Conservation (phyloP, 2,888 invertebrate genomes). For the Eupsilia transversa region DNA sequence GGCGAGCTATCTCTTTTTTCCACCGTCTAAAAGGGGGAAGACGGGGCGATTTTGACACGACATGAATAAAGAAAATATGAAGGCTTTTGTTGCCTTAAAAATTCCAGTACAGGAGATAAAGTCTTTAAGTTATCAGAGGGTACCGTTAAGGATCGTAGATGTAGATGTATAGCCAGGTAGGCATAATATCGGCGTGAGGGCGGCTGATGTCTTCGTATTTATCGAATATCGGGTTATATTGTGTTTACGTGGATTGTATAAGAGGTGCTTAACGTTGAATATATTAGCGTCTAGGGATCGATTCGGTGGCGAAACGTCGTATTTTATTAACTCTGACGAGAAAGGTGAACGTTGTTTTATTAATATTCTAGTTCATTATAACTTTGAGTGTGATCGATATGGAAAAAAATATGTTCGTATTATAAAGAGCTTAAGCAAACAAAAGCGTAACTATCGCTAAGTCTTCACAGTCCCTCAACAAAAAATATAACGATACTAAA, state of each 20-base stretch:
- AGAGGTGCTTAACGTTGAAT: constrained; percentile 85
- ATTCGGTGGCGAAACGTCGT: constrained; percentile 70
- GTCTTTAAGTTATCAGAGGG: constrained; percentile 90
- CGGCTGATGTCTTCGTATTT: constrained; percentile 77
- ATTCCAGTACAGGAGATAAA: constrained; percentile 90
- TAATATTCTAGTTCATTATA: constrained; percentile 55
- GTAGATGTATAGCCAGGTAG: constrained; percentile 61
- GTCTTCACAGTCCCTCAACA: constrained; percentile 80
- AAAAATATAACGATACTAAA: constrained; percentile 77
- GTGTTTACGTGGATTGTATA: constrained; percentile 80
- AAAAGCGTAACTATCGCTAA: constrained; percentile 73
- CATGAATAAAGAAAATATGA: constrained; percentile 90
- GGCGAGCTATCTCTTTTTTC: constrained; percentile 83
- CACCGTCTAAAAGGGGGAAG: constrained; percentile 80
- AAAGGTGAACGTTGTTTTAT: constrained; percentile 59
- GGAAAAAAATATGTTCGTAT: constrained; percentile 60
- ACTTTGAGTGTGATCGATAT: constrained; percentile 38
- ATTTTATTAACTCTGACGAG: constrained; percentile 73
- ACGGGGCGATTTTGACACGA: constrained; percentile 88
- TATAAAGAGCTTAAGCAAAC: constrained; percentile 62
- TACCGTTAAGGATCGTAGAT: constrained; percentile 75
- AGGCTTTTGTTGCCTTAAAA: constrained; percentile 90
- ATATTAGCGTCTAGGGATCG: constrained; percentile 82
- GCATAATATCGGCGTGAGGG: constrained; percentile 57
- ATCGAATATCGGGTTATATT: constrained; percentile 80